Conservation (phyloP, 2,888 invertebrate genomes). For the Xestia sexstrigata region DNA sequence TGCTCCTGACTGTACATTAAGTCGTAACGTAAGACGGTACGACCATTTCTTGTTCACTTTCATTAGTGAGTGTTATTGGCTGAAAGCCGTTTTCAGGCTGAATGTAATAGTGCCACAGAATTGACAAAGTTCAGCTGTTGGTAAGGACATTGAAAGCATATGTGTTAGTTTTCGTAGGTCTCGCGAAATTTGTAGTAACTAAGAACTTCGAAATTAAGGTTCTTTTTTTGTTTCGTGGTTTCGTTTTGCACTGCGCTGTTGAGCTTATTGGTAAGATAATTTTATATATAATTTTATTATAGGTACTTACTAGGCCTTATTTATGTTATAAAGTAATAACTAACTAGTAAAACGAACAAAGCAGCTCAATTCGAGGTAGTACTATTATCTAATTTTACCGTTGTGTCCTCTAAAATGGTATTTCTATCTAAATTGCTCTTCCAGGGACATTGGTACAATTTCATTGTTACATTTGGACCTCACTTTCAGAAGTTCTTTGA, state of each 20-base stretch:
- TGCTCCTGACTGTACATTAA: conserved; percentile 20
- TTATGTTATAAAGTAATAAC: not conserved
- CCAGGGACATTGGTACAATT: conserved; percentile 18
- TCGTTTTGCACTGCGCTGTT: conserved; percentile 17
- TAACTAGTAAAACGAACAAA: not conserved
- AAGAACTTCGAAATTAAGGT: conserved; percentile 25
- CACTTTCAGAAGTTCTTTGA: conserved; percentile 42
- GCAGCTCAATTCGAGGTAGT: not conserved
- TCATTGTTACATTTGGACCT: conserved; percentile 37
- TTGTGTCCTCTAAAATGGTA: conserved; percentile 10
- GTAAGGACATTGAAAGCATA: conserved; percentile 30
- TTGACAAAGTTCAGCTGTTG: conserved; percentile 61
- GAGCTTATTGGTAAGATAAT: conserved; percentile 44
- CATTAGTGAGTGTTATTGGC: conserved; percentile 79
- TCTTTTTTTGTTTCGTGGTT: conserved; percentile 55
- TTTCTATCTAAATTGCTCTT: not conserved
- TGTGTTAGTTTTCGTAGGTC: conserved; percentile 27
- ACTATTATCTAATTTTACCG: conserved; percentile 3
- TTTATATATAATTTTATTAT: too few species aligned
- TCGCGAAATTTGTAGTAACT: conserved; percentile 11
- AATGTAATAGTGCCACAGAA: conserved; percentile 62
- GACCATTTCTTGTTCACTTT: conserved; percentile 78
- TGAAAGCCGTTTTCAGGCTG: conserved; percentile 57
- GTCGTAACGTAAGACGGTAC: conserved; percentile 67
- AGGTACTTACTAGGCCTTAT: not conserved